These are phyloP conservation scores for Chalcosyrphus nemorum DNA, from an alignment of 2,888 invertebrate species.

Conservation along the genomic window DNA sequence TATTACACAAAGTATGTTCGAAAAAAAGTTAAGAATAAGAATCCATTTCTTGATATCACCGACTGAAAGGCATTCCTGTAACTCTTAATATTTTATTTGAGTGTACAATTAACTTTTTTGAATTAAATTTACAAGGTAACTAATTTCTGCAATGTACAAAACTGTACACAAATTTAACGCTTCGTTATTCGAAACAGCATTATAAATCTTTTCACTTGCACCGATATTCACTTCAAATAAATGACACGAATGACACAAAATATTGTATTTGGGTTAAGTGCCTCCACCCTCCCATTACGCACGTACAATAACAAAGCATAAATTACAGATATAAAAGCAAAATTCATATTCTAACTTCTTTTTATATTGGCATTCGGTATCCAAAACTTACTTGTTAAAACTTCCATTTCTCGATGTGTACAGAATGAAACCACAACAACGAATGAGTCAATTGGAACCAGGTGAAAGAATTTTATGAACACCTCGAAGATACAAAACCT, in stretches of 20 bases:
- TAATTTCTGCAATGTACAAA: no score
- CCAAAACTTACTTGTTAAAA: constrained; percentile 51
- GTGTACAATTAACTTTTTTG: no score
- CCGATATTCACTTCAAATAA: background rate
- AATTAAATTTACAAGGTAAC: no score
- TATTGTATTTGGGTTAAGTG: background rate
- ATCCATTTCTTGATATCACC: no score
- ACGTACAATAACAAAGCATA: background rate
- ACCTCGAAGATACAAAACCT: constrained; percentile 41
- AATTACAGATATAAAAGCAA: background rate
- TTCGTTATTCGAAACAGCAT: background rate
- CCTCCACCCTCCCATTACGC: background rate
- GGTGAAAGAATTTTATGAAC: constrained; percentile 80
- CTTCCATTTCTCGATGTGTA: constrained; percentile 70
- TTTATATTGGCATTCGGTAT: background rate
- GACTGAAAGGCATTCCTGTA: no score
- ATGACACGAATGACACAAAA: background rate
- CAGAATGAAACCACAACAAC: constrained; percentile 76
- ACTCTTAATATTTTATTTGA: no score
- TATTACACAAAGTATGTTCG: no score
- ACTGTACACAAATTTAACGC: no score
- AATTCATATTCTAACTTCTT: background rate
- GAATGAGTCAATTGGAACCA: constrained; percentile 79
- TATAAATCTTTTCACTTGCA: background rate
- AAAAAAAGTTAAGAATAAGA: no score